Evolutionary conservation across 2,797 vertebrate genomes (phyloP), one percentile per base, ranked within the genome.

Genomic region (Epinephelus malabaricus): DNA sequence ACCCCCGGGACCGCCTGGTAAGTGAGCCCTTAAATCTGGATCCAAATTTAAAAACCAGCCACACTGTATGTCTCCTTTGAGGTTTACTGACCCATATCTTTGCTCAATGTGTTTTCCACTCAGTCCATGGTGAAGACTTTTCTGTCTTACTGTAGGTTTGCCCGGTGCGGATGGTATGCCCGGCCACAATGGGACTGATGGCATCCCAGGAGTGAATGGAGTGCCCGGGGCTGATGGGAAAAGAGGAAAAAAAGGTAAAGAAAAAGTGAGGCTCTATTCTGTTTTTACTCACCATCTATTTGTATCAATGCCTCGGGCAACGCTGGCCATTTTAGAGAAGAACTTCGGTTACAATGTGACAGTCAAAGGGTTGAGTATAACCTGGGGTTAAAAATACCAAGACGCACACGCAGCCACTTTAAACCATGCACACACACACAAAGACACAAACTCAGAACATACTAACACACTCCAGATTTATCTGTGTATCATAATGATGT

Each of bases 1-100:
- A 46, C 97, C 97, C 5, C 97, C 97, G 3, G 98, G 98, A 75
- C 96, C 95, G 1, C 96, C 97, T 93, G 98, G 98, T 99, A 92
- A 94, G 95, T 87, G 2, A 55, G 54, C 8, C 2, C 46, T 64
- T 64, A 49, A 73, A 62, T 56, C 27, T 49, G 30, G 6, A 49
- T 46, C 62, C n/a, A 76, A 27, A 71, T 76, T 23, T 46, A 47
- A 73, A 69, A 45, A 51, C 30, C 27, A 71, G 17, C 3, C 55
- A 5, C 12, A 27, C 69, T 53, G 30, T 27, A 9, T 17, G 56
- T 71, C 19, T 74, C 21, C 45, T 79, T 84, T 84, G 58, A 49
- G 27, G 25, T 69, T 70, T 45, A 79, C 51, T 86, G 85, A 78
- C 85, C 89, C 86, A 77, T 50, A 61, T 82, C 14, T 3, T 43